These are phyloP conservation scores for Microlaimidae sp. DNA, from an alignment of 2,888 invertebrate species.

Conservation along the genomic window DNA sequence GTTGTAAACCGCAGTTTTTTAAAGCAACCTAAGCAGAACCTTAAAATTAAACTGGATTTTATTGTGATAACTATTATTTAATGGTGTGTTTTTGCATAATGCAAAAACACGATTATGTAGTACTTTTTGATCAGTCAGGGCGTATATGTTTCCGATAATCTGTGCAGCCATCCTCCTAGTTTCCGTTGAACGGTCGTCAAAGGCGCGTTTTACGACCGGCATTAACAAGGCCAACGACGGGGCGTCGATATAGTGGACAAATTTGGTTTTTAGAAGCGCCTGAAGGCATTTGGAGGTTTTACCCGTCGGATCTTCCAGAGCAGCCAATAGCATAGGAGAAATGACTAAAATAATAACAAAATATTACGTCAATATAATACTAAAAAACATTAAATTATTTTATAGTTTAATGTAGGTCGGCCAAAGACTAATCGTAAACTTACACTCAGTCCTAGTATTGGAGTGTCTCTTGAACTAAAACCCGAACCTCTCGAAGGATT, in stretches of 20 bases:
- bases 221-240: conserved; percentile 94
- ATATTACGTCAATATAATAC: no score
- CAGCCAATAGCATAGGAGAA: conserved; percentile 52
- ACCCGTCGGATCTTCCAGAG: conserved; percentile 82
- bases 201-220: conserved; percentile 95
- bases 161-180: conserved; percentile 98
- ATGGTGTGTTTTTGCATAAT: no score
- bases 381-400: no score
- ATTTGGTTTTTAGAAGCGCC: conserved; percentile 50
- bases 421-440: no score
- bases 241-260: conserved; percentile 97
- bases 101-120: no score
- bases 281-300: conserved; percentile 81
- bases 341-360: conserved; percentile 38
- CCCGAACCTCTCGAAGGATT: no score
- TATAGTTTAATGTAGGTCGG: no score
- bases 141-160: conserved; percentile 99
- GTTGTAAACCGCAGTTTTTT: background rate
- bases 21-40: no score
- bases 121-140: conserved; percentile 83
- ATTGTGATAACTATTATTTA: no score
- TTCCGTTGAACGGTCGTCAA: conserved; percentile 90
- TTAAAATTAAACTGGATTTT: no score
- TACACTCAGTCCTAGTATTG: no score
- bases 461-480: no score